Percentiles rank a stretch among this genome's conserved stretches.
Conservation (phyloP, 2,113 vertebrate species). For the Istiophorus platypterus region DNA sequence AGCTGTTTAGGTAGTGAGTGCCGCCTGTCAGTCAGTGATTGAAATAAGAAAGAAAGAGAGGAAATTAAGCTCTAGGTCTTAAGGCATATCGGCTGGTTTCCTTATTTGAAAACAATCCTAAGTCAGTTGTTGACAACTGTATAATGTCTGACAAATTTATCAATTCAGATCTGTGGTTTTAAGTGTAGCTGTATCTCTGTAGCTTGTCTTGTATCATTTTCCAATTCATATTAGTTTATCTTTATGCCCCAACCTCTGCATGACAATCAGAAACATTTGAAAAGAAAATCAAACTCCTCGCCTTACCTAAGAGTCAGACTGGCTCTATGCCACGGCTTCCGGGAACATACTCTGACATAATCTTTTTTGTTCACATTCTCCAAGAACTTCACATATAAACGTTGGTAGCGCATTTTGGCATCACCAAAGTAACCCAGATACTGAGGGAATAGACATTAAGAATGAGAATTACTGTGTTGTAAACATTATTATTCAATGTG, state of each 20-base stretch:
- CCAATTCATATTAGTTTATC: background rate
- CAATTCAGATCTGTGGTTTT: background rate
- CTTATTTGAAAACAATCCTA: background rate
- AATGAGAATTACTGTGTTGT: background rate
- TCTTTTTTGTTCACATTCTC: slow-evolving; percentile 94
- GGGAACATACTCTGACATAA: slow-evolving; percentile 90
- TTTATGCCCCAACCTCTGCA: background rate
- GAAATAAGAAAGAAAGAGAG: background rate
- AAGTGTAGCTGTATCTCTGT: background rate
- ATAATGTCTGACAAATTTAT: too few species aligned
- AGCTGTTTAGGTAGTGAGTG: slow-evolving; percentile 76
- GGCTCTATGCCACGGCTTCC: slow-evolving; percentile 90
- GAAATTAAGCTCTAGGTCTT: too few species aligned
- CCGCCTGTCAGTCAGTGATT: slow-evolving; percentile 53
- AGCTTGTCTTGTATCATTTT: background rate
- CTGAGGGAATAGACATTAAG: slow-evolving; percentile 65
- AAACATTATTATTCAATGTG: too few species aligned
- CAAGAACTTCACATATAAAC: slow-evolving; percentile 91
- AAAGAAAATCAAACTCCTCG: background rate
- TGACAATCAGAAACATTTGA: background rate
- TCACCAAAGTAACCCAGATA: slow-evolving; percentile 93
- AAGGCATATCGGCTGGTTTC: background rate
- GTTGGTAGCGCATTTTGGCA: slow-evolving; percentile 91
- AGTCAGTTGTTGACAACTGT: too few species aligned
- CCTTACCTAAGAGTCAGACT: slow-evolving; percentile 85